phyloP scores from a whole-genome alignment of 2,797 vertebrate genomes.

The Pogonophryne albipinna region DNA sequence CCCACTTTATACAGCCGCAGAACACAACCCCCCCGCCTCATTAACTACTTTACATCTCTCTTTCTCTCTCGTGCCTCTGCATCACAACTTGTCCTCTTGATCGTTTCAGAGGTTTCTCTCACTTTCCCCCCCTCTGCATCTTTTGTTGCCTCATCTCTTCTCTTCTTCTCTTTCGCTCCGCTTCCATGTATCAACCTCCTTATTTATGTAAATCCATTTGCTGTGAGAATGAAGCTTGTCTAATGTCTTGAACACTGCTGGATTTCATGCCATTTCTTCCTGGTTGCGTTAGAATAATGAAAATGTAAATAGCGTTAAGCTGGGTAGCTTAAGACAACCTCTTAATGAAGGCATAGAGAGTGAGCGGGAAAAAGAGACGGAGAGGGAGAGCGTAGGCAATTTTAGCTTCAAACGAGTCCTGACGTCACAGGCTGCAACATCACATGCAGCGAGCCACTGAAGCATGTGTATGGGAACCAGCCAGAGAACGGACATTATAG shows the following conservation, averaged over 20 bases:
- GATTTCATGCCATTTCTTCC: slow-evolving; percentile 84
- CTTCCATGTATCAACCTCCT: slow-evolving; percentile 78
- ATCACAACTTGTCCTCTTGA: slow-evolving; percentile 43
- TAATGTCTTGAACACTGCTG: slow-evolving; percentile 83
- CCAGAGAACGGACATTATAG: slow-evolving; percentile 45
- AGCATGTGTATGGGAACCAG: slow-evolving; percentile 64
- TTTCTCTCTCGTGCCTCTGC: slow-evolving; percentile 28
- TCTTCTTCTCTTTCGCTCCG: slow-evolving; percentile 35
- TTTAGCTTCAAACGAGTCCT: slow-evolving; percentile 66
- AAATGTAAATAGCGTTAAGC: slow-evolving; percentile 87
- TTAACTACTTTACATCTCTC: slow-evolving; percentile 64
- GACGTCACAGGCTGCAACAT: slow-evolving; percentile 53
- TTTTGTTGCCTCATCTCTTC: slow-evolving; percentile 59
- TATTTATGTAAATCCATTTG: slow-evolving; percentile 86
- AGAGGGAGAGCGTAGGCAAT: slow-evolving; percentile 51
- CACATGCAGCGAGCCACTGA: slow-evolving; percentile 56
- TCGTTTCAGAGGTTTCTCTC: slow-evolving; percentile 46
- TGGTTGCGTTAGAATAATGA: slow-evolving; percentile 83
- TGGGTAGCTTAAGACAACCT: slow-evolving; percentile 83
- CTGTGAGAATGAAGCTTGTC: slow-evolving; percentile 84
- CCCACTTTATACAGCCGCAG: slow-evolving; percentile 73
- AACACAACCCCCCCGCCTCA: slow-evolving; percentile 53
- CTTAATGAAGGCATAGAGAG: slow-evolving; percentile 78
- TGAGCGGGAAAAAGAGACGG: slow-evolving; percentile 29
- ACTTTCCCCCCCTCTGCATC: background rate